phyloP scores from a whole-genome alignment of 2,113 vertebrate genomes.

The Rhagologus leucostigma region DNA sequence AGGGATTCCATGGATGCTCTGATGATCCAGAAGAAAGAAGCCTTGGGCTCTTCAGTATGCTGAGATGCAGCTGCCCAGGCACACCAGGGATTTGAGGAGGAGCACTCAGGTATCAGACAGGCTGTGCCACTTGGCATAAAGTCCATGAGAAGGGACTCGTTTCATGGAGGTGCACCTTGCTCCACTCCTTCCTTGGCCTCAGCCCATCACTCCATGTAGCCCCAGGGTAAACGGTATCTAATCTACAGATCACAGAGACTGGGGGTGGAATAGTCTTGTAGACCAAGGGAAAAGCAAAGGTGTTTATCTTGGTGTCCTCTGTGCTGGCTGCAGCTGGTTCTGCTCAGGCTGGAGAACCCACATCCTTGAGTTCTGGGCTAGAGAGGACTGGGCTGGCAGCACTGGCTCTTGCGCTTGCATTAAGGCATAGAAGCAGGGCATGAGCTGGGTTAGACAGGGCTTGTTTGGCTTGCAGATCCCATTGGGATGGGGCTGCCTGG shows the following conservation, averaged over 20 bases:
- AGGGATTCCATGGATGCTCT: background rate
- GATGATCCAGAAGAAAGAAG: background rate
- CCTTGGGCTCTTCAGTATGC: background rate
- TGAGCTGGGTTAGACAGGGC: background rate
- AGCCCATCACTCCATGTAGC: background rate
- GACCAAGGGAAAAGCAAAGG: background rate
- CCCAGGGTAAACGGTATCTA: background rate
- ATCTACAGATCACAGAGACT: background rate
- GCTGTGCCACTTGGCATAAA: background rate
- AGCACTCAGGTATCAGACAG: background rate
- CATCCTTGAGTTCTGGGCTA: background rate
- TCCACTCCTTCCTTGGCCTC: background rate
- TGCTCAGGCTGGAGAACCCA: background rate
- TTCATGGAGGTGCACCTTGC: background rate
- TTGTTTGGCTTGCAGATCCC: background rate
- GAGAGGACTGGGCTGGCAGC: background rate
- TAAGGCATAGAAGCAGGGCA: background rate
- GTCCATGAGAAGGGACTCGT: accelerated
- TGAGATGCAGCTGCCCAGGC: background rate
- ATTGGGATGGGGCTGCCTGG: background rate
- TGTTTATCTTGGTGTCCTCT: background rate
- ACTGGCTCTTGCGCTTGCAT: background rate
- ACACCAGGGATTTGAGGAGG: background rate
- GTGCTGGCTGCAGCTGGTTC: background rate
- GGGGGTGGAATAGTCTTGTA: background rate